Evolutionary conservation across 2,797 vertebrate species (phyloP).

Genomic region (Lepilemur septentrionalis): DNA sequence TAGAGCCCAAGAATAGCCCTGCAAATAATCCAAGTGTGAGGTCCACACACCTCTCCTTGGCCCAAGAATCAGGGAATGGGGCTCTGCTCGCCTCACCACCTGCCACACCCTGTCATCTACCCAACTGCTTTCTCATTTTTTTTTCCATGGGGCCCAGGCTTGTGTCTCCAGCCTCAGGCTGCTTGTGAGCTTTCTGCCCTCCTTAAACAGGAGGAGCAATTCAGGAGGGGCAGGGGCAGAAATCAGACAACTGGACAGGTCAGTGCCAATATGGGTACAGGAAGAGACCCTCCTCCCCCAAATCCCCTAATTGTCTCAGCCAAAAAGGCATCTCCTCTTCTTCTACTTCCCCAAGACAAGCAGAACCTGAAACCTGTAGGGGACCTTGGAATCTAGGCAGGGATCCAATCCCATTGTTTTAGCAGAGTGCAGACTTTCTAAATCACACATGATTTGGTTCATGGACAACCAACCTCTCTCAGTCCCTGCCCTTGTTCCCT

Average conservation of each 20-base stretch:
- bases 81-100: neutral
- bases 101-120: neutral
- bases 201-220: neutral
- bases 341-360: neutral
- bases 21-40: neutral
- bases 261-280: neutral
- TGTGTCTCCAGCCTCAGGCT: neutral
- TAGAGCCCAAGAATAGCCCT: neutral
- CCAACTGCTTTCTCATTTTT: neutral
- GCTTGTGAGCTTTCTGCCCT: neutral
- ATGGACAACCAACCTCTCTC: neutral
- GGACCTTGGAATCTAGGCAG: neutral
- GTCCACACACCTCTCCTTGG: neutral
- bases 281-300: neutral
- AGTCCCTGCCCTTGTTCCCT: neutral
- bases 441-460: neutral
- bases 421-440: neutral
- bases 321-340: neutral
- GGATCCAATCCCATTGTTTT: neutral
- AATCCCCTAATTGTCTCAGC: neutral
- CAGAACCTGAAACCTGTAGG: neutral
- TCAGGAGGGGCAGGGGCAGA: neutral
- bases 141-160: neutral
- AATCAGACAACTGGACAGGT: constrained; percentile 43
- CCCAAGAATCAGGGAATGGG: neutral